Base-by-base conservation (phyloP, 2,113 vertebrate species). In the Prionailurus bengalensis region DNA sequence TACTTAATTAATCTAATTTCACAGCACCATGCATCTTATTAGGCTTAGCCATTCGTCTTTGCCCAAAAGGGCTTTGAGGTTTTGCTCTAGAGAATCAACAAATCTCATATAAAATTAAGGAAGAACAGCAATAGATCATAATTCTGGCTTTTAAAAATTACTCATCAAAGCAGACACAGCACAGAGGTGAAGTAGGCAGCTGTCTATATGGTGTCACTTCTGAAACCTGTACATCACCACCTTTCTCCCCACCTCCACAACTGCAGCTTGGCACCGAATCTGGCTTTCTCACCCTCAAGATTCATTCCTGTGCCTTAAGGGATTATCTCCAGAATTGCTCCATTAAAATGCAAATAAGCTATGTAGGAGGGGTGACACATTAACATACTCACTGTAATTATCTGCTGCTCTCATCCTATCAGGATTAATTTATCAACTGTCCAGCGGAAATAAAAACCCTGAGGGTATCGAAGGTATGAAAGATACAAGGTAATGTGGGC, bases 291-390 rank as follows among this genome's bases (percentile, higher is more conserved):
- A 94, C 36, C 92, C 94, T 96, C 68, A 95, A 96, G 70, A 96
- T 88, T 93, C 90, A 92, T 94, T 94, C 63, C 27, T 92, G 94
- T 81, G 92, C 83, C 94, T 97, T 95, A 94, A 95, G 58, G 94
- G 87, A 97, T 94, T 97, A 61, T 83, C 76, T 96, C 68, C 39
- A 96, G 79, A 97, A 97, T 71, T 97, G 79, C 70, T 92, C 94
- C 87, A 96, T 98, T 97, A 97, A 98, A 97, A 98, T 97, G 97
- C 97, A 98, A 96, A 96, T 97, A 96, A 96, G 82, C 79, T 93
- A 87, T 84, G 73, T 95, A 97, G 95, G 92, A 97, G 86, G 89
- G 70, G 83, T 96, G 94, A 85, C 83, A 83, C 61, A 96, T 96
- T 95, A 98, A 97, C 94, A 96, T 94, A 94, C 33, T 92, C 53